phyloP scores from a whole-genome alignment of 1,140 invertebrate genomes.

The Dreissena rostriformis region DNA sequence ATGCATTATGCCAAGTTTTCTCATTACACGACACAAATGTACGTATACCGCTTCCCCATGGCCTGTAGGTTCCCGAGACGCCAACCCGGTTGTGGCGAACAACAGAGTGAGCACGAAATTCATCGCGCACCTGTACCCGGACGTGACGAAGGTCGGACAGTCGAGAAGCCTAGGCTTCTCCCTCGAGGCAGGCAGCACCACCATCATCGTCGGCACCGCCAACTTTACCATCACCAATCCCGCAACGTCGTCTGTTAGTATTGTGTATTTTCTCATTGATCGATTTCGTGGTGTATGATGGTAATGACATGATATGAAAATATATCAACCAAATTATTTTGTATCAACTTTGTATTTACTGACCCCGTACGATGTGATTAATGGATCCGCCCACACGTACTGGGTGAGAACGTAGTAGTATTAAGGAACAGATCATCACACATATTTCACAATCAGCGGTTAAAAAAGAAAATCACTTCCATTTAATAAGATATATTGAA shows the following conservation, averaged over 20 bases:
- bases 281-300: background rate
- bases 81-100: constrained; percentile 9
- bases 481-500: no score
- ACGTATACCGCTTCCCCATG: no score
- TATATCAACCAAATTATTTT: background rate
- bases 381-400: no score
- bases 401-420: no score
- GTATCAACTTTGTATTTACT: no score
- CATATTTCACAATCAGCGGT: no score
- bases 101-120: constrained; percentile 58
- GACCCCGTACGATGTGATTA: no score
- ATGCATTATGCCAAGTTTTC: no score
- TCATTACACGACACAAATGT: no score
- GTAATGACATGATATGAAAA: background rate
- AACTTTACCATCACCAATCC: constrained; percentile 9
- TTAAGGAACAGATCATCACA: no score
- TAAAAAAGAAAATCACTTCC: no score
- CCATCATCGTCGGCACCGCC: constrained; percentile 9
- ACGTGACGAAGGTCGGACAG: constrained; percentile 1
- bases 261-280: no score
- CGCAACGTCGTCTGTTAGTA: background rate
- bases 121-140: constrained; percentile 32
- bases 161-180: constrained; percentile 9
- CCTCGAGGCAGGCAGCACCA: constrained; percentile 3
- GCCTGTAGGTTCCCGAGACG: constrained; percentile 62